Evolutionary conservation across 2,113 vertebrate genomes (phyloP), one percentile per base, ranked within the genome.

Genomic region (Eretmochelys imbricata): DNA sequence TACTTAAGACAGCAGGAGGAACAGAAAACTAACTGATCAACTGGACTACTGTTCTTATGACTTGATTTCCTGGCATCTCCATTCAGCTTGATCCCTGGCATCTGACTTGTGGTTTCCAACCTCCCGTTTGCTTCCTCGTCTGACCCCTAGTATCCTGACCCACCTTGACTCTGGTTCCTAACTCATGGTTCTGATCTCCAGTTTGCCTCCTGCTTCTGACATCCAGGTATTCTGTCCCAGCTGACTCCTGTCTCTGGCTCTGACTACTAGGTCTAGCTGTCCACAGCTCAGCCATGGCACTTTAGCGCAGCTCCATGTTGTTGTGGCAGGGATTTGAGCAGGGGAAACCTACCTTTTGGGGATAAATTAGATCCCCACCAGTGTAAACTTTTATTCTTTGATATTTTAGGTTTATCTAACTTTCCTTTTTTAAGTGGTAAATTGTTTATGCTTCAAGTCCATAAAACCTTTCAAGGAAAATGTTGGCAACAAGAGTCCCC

Each of bases 311-410:
- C 20, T 51, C 19, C 19, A 80, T 80, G 10, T 35, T 5, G 1
- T 38, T 0, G 0, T 46, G 20, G 3, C 1, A 29, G 50, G 49
- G 88, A 76, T 5, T 14, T 1, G 19, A 2, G 19, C 31, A 88
- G 69, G 55, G 4, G 19, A 69, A 75, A 80, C 88, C 86, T 54
- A 82, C 1, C 3, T 80, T 82, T 57, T 13, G 19, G 7, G 35
- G 2, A 2, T 1, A 82, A 85, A 55, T 76, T 35, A 22, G 3
- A 27, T 75, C 0, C 35, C 55, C 81, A 89, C 5, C 6, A 17
- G 24, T 10, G 29, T 80, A 48, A 50, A 48, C 10, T 22, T 51
- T 31, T 35, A 35, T 50, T 50, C 49, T 50, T 80, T 51, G 17
- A 54, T 65, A 80, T 1, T 62, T 88, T 10, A 57, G 2, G 29